Base-by-base conservation (phyloP, 1,140 invertebrate genomes). In the Bombus cullumanus region DNA sequence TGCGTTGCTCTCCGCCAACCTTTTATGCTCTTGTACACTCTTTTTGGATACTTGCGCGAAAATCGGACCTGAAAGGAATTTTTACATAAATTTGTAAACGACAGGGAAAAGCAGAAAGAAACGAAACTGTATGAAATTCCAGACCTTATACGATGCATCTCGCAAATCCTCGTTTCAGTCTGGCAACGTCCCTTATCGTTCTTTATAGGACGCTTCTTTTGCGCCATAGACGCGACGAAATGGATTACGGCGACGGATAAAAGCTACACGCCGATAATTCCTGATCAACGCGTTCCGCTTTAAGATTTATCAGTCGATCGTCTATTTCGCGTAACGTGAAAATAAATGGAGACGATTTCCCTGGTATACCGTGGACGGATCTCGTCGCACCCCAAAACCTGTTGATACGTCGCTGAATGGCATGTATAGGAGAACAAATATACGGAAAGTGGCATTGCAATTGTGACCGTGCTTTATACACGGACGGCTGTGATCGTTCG, bases 291-390 rank as follows among this genome's bases (percentile, higher is more conserved):
- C 76, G 66, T 76, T 68, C 22, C 62, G 43, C 41, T 75, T 34
- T 57, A 75, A 74, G 78, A 74, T 81, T 81, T 68, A 74, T 81
- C 71, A 59, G 9, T 31, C 22, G 22, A 13, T 22, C 77, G 69
- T 22, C 43, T 73, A 68, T 81, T 75, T 68, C 59, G 37, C 8
- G 69, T 37, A 31, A 66, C 59, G n/a, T 22, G 59, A 22, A 80
- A 81, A 85, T 85, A 81, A 85, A 85, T 81, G 64, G 78, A 66
- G 79, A 85, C 71, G 78, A 75, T 85, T 80, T 71, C 41, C 53
- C 68, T 64, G 34, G 59, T 73, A 85, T 72, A 73, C n/a, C 41
- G 41, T 34, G 47, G 22, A 59, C 64, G 74, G 73, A 83, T 78
- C 62, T 69, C 64, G 15, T 69, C 64, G 72, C 78, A 31, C 41